phyloP scores from a whole-genome alignment of 1,140 invertebrate species.

The Phortica variegata region DNA sequence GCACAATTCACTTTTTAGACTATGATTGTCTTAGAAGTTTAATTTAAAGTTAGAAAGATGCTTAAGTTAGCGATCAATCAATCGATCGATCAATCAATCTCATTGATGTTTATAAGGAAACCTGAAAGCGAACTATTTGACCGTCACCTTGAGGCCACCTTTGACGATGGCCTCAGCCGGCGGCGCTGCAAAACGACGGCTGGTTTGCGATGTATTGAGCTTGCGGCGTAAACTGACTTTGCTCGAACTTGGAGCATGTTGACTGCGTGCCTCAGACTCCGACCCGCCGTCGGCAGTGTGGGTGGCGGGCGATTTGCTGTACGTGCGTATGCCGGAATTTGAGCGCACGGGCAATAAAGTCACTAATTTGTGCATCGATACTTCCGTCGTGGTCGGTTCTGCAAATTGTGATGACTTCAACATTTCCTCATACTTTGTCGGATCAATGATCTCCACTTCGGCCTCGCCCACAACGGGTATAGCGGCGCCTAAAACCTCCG shows the following conservation, averaged over 20 bases:
- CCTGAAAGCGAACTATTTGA: conserved; percentile 24
- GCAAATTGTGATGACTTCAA: conserved; percentile 44
- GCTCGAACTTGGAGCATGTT: conserved; percentile 1
- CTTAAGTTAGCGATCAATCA: conserved; percentile 6
- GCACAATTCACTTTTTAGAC: background rate
- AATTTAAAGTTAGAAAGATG: conserved; percentile 1
- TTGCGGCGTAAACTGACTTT: conserved; percentile 30
- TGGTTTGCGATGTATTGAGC: conserved; percentile 33
- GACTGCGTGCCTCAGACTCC: conserved; percentile 28
- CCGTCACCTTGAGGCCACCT: conserved; percentile 43
- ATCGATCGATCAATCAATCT: conserved; percentile 19
- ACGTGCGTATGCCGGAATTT: conserved; percentile 53
- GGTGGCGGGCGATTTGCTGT: no score
- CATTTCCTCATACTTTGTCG: conserved; percentile 53
- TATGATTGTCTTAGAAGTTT: background rate
- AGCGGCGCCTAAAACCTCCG: conserved; percentile 37
- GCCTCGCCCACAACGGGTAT: conserved; percentile 52
- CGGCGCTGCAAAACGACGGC: conserved; percentile 34
- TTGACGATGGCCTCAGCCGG: conserved; percentile 45
- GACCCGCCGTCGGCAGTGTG: conserved; percentile 18
- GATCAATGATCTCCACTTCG: conserved; percentile 53
- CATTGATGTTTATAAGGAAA: conserved; percentile 12
- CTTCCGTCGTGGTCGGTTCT: conserved; percentile 32
- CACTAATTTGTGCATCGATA: conserved; percentile 39
- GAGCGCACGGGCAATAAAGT: conserved; percentile 51